Conservation (phyloP, 2,888 invertebrate genomes). For the Cheilosia variabilis region DNA sequence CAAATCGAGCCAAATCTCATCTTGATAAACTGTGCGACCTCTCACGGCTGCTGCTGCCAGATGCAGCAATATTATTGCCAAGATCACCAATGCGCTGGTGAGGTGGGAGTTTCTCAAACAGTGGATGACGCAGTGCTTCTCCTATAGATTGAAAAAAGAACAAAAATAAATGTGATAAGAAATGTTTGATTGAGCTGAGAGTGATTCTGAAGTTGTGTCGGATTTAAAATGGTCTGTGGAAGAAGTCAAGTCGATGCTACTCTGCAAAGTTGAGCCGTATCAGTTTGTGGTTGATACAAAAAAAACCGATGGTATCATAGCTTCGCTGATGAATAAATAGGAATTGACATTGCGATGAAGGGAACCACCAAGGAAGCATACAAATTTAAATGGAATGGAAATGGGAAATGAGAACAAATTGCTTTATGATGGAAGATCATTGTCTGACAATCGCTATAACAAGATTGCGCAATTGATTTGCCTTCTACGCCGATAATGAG, state of each 20-base stretch:
- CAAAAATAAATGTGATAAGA: neutral
- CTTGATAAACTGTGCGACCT: conserved; percentile 85
- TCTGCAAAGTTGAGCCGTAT: neutral
- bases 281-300: too few relatives aligned
- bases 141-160: conserved; percentile 79
- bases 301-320: too few relatives aligned
- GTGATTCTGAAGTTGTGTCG: conserved; percentile 9
- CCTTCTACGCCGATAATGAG: too few relatives aligned
- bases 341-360: too few relatives aligned
- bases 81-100: conserved; percentile 89
- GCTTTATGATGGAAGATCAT: too few relatives aligned
- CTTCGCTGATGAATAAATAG: too few relatives aligned
- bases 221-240: neutral
- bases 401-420: too few relatives aligned
- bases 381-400: too few relatives aligned
- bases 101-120: conserved; percentile 93
- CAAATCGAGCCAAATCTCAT: conserved; percentile 84
- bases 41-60: conserved; percentile 85
- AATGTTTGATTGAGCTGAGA: neutral
- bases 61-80: conserved; percentile 79
- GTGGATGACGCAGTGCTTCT: conserved; percentile 95
- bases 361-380: too few relatives aligned
- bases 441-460: too few relatives aligned
- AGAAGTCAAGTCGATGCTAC: neutral
- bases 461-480: too few relatives aligned